Conservation (phyloP, 2,888 invertebrate genomes). For the Callimorpha dominula region DNA sequence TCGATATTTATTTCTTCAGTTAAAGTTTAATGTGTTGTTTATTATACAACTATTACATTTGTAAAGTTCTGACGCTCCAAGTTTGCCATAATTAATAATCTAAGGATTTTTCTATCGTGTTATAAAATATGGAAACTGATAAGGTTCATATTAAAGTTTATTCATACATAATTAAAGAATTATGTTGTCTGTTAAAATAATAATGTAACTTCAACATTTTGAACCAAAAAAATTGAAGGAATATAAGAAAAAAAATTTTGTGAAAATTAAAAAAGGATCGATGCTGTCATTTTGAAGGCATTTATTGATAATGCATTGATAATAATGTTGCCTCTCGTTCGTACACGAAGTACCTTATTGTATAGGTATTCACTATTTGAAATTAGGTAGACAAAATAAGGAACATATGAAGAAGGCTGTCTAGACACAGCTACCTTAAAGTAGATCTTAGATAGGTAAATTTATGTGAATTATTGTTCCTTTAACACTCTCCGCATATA, state of each 20-base stretch:
- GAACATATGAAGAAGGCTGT: conserved; percentile 35
- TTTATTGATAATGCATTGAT: conserved; percentile 12
- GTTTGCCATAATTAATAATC: neutral
- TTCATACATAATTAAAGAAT: neutral
- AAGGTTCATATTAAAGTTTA: neutral
- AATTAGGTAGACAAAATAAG: conserved; percentile 38
- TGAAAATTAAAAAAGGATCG: conserved; percentile 10
- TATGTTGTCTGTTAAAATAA: neutral
- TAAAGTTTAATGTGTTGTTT: neutral
- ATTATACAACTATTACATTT: neutral
- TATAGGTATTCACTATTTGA: conserved; percentile 21
- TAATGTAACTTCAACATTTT: neutral
- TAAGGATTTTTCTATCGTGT: neutral
- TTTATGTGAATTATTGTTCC: conserved; percentile 30
- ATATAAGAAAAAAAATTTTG: conserved; percentile 1
- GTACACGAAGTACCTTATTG: conserved; percentile 15
- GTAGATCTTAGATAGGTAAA: conserved; percentile 49
- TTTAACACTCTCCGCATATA: conserved; percentile 10
- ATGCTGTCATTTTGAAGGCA: conserved; percentile 17
- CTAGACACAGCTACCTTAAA: conserved; percentile 29
- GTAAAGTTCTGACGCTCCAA: neutral
- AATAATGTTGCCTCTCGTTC: conserved; percentile 12
- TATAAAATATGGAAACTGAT: neutral
- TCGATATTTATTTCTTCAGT: neutral
- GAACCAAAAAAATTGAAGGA: neutral